Evolutionary conservation across 92 coral and sea anemone genomes (phyloP), one percentile per base, ranked within the genome.

Genomic region (Micromussa lordhowensis): DNA sequence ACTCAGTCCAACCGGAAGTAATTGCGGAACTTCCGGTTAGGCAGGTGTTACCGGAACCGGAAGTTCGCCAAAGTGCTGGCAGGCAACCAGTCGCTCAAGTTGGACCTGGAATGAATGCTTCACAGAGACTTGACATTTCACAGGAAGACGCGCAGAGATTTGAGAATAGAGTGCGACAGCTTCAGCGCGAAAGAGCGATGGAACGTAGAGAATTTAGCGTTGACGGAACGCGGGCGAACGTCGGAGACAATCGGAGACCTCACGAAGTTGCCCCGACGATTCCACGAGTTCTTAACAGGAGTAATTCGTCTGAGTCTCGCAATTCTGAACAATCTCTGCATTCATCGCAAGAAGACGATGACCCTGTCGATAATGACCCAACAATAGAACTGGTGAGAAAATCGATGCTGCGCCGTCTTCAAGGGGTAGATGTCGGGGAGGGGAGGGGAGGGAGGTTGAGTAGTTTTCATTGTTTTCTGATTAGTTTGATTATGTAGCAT

Each of bases 81-180:
- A 72, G 91, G 68, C 96, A 88, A 78, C 94, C 96, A 34, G 93
- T 94, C 2, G 92, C 91, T 75, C 57, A 59, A 34, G 90, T 87
- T 55, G 85, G 95, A 68, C 92, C 92, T 66, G 93, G 83, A 38
- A 57, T 80, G 30, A 86, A 76, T 13, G 58, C 73, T 9, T 69
- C 91, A 10, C 89, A 93, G n/a, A 82, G 86, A 44, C 81, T 68
- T 48, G 94, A 83, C 55, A 35, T 91, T 12, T 61, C 98, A 11
- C 78, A 68, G 58, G 93, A 93, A 51, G 98, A 94, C 38, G 88
- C 94, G 3, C 87, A 85, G 34, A 89, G 91, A 18, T 95, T 87
- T 57, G 98, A 94, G 68, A 86, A 92, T 30, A 85, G 90, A 73
- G 92, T 94, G 6, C 93, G 96, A 30, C 92, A 91, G 85, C 78